phyloP scores from a whole-genome alignment of 2,888 invertebrate species.

The Ichneumoninae sp. region DNA sequence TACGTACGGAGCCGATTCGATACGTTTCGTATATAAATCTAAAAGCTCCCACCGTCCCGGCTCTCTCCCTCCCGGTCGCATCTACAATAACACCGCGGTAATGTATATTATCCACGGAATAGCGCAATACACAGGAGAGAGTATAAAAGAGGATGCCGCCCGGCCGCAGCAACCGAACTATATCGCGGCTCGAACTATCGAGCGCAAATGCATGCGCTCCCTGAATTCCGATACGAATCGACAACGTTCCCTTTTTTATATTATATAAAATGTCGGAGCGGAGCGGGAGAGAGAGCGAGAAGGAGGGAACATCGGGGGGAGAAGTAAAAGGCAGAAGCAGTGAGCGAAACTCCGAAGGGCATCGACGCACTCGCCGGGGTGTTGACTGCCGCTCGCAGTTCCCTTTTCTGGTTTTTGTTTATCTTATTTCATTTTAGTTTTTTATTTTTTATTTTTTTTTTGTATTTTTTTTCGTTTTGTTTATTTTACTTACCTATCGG shows the following conservation, averaged over 20 bases:
- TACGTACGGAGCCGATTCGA: slow-evolving; percentile 31
- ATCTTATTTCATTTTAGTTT: not conserved
- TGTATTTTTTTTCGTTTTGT: not conserved
- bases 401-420: slow-evolving; percentile 15
- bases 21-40: slow-evolving; percentile 18
- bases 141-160: slow-evolving; percentile 44
- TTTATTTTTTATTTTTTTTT: no score
- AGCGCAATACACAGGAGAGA: slow-evolving; percentile 22
- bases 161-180: slow-evolving; percentile 42
- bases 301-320: not conserved
- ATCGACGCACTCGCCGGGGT: slow-evolving; percentile 19
- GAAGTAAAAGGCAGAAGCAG: slow-evolving; percentile 12
- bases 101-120: slow-evolving; percentile 21
- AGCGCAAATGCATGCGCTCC: slow-evolving; percentile 65
- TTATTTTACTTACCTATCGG: slow-evolving; percentile 15
- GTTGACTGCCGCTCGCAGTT: slow-evolving; percentile 14
- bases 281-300: not conserved
- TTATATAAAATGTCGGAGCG: not conserved
- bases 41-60: not conserved
- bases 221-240: slow-evolving; percentile 73
- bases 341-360: slow-evolving; percentile 8
- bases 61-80: not conserved
- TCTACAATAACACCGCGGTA: slow-evolving; percentile 6
- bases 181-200: slow-evolving; percentile 66
- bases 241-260: slow-evolving; percentile 24